Base-by-base conservation (phyloP, 37 sponge, comb jelly and placozoan species). In the Chondrilla cf. caribensis region DNA sequence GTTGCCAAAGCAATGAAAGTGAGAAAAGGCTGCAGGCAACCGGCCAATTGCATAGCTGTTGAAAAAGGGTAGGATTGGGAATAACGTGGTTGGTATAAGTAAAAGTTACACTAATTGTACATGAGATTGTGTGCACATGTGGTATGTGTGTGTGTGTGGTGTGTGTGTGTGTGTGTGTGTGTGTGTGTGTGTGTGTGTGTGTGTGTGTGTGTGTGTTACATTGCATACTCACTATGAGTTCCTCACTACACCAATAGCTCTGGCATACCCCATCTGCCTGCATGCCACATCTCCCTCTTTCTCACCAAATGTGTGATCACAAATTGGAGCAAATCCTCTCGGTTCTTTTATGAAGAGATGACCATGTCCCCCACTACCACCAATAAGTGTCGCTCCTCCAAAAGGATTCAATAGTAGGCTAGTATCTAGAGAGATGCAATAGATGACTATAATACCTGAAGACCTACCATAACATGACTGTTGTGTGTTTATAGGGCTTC, bases 281-380 rank as follows among this genome's bases (percentile, higher is more conserved):
- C 64, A 62, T 6, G 64, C 64, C 25, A 62, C 64, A 73, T 73
- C 76, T 38, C 44, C 76, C 17, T 37, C 41, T 22, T 15, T 38
- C 38, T 1, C 15, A 7, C 44, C 41, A 39, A 73, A 39, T 5
- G 44, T 22, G 19, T 6, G n/a, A 39, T 73, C 76, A 42, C 76
- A 73, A 19, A 73, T n/a, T 15, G 76, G 41, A 73, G 21, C 25
- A 5, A 73, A 7, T 8, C 41, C 39, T 17, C 15, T 39, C 9
- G 38, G 17, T 19, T 11, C 11, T 47, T 22, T 39, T 39, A 73
- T 39, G 44, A 73, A n/a, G 24, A 73, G 24, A 24, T 39, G 76
- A 43, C 76, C 76, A 38, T 42, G 21, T 73, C 44, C 76, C 1
- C 76, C 76, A 73, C 76, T 73, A 4, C 76, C 76, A 32, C 9